Base-by-base conservation (phyloP, 2,797 vertebrate genomes). In the Arrhamphus sclerolepis region DNA sequence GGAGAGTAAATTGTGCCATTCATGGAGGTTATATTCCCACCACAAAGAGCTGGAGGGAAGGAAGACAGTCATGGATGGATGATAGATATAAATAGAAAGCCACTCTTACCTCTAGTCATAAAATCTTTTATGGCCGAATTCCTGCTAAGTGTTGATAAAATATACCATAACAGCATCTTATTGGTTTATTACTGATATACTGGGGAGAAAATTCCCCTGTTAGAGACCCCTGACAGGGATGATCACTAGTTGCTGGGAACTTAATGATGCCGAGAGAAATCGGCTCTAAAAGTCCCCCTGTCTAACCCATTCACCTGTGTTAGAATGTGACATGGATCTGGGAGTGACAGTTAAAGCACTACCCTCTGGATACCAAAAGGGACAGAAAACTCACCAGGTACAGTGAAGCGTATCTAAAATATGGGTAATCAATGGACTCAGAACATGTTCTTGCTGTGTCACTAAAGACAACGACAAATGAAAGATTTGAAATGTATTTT, bases 1-100 rank as follows among this genome's bases (percentile, higher is more conserved):
- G 97, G 97, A 72, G 97, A 99, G 72, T 97, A 99, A 90, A 99
- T 95, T 41, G 96, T 98, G 56, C 97, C 97, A 81, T 98, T 98
- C 94, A 97, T 94, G 62, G 95, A 92, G 51, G 97, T 99, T 87
- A 98, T 93, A 74, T 99, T 99, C 44, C 97, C 97, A 75, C 97
- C 97, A 81, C 97, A 99, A 47, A 98, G 95, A 68, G 97, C 97
- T 99, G 72, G 7, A 73, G 64, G 52, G 54, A 53, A 46, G 16
- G 28, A 53, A 62, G 10, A 13, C 56, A 54, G 51, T 65, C 62
- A 85, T 40, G 46, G 50, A 38, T 38, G 34, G 34, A 61, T 50
- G 55, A 21, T 46, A 52, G 56, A 72, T 74, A 78, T 74, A 82
- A 72, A 76, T 46, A 65, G 31, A 73, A 79, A 68, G 20, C 11